These are phyloP conservation scores for Ditylenchus dipsaci DNA, from an alignment of 1,140 invertebrate species.

Conservation along the genomic window DNA sequence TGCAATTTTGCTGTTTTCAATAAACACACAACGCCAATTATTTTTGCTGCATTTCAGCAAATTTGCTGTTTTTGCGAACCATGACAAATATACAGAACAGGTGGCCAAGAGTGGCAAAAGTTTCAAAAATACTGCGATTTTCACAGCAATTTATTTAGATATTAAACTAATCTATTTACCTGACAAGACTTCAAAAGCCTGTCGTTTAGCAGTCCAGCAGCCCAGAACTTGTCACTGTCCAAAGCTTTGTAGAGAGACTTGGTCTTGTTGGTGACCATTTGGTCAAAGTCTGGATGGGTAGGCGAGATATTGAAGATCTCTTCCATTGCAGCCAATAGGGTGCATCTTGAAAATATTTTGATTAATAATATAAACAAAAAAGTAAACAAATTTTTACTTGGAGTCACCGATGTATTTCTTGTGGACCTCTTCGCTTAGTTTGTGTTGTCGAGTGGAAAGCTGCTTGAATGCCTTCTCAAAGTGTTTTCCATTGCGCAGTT, in stretches of 20 bases:
- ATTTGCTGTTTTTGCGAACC: too few relatives aligned
- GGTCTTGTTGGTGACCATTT: slow-evolving; percentile 38
- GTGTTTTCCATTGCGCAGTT: slow-evolving; percentile 41
- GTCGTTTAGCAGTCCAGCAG: slow-evolving; percentile 44
- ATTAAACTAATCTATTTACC: slow-evolving; percentile 21
- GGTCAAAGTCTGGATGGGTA: slow-evolving; percentile 34
- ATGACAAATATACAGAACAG: too few relatives aligned
- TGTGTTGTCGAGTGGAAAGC: slow-evolving; percentile 17
- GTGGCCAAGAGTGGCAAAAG: too few relatives aligned
- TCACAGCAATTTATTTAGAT: too few relatives aligned
- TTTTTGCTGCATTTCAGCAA: too few relatives aligned
- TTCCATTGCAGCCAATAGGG: slow-evolving; percentile 24
- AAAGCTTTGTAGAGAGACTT: slow-evolving; percentile 43
- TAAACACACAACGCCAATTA: too few relatives aligned
- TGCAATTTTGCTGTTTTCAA: too few relatives aligned
- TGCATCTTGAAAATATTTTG: slow-evolving; percentile 17
- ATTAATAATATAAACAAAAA: not conserved
- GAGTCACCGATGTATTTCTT: slow-evolving; percentile 36
- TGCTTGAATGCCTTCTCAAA: slow-evolving; percentile 41
- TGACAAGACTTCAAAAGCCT: slow-evolving; percentile 51
- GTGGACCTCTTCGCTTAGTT: slow-evolving; percentile 27
- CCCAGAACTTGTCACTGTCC: slow-evolving; percentile 54
- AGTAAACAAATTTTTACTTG: slow-evolving; percentile 13
- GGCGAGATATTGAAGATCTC: slow-evolving; percentile 38
- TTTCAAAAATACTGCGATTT: too few relatives aligned